These are phyloP conservation scores for Lophura nycthemera DNA, from an alignment of 2,113 vertebrate genomes.

Conservation along the genomic window DNA sequence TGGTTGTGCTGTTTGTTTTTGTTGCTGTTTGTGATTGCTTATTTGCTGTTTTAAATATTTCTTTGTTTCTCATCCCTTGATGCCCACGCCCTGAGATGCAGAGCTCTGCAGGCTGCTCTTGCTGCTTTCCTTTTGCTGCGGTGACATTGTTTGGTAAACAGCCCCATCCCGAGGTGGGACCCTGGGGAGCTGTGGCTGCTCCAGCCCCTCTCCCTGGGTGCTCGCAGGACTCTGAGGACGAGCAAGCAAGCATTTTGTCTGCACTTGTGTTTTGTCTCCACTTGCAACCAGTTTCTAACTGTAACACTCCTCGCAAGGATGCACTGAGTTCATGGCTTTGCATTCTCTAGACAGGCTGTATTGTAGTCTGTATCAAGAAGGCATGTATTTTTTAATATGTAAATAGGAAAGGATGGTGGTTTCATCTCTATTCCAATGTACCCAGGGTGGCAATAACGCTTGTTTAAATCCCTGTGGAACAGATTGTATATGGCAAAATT, in stretches of 20 bases:
- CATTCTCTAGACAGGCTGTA: constrained; percentile 31
- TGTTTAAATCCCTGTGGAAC: constrained; percentile 77
- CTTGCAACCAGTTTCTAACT: constrained; percentile 61
- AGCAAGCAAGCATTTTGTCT: constrained; percentile 73
- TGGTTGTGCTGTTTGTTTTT: background rate
- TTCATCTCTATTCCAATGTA: constrained; percentile 72
- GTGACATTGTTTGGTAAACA: constrained; percentile 77
- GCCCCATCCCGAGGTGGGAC: constrained; percentile 66
- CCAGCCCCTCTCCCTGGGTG: constrained; percentile 64
- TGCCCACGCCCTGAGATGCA: background rate
- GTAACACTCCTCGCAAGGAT: constrained; percentile 48
- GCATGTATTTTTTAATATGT: constrained; percentile 73
- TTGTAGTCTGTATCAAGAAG: constrained; percentile 52
- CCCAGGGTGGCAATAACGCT: constrained; percentile 74
- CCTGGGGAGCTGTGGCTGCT: constrained; percentile 76
- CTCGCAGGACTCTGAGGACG: constrained; percentile 56
- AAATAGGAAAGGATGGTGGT: constrained; percentile 72
- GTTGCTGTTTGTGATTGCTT: background rate
- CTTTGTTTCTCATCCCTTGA: background rate
- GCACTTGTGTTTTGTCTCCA: constrained; percentile 45
- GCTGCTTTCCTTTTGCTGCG: constrained; percentile 49
- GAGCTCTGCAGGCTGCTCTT: background rate
- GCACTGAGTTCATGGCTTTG: constrained; percentile 22
- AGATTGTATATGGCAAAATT: constrained; percentile 79
- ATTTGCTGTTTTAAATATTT: background rate